Evolutionary conservation across 2,888 invertebrate genomes (phyloP).

Genomic region (Helobdella robusta): DNA sequence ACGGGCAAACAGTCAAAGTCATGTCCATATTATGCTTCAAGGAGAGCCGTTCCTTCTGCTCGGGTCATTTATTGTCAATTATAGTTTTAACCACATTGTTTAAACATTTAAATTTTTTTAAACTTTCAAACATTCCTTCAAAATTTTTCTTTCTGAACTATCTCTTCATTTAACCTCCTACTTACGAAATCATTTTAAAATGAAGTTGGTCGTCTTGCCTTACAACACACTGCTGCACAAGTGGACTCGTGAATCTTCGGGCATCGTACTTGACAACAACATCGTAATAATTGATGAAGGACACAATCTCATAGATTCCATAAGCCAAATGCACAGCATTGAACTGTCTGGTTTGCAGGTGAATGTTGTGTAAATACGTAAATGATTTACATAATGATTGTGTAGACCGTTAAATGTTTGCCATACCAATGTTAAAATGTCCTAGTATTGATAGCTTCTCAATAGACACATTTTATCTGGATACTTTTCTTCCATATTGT

Average conservation of each 20-base stretch:
- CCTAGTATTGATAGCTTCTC: neutral
- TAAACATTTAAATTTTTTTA: too few relatives aligned
- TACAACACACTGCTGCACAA: constrained; percentile 69
- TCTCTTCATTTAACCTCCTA: too few relatives aligned
- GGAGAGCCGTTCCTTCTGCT: constrained; percentile 70
- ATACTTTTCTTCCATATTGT: too few relatives aligned
- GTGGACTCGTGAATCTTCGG: constrained; percentile 64
- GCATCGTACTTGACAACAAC: constrained; percentile 61
- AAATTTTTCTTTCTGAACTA: too few relatives aligned
- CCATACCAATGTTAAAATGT: too few relatives aligned
- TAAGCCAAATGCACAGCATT: constrained; percentile 73
- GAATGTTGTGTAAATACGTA: neutral
- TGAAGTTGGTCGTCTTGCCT: constrained; percentile 57
- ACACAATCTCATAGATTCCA: constrained; percentile 83
- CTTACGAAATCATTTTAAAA: too few relatives aligned
- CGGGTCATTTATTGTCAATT: constrained; percentile 53
- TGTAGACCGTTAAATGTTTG: too few relatives aligned
- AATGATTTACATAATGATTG: neutral
- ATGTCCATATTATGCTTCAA: constrained; percentile 86
- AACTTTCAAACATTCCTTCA: too few relatives aligned
- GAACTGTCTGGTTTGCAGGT: constrained; percentile 61
- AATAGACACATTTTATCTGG: too few relatives aligned
- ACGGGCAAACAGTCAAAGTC: constrained; percentile 56
- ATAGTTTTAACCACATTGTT: neutral
- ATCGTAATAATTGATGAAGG: constrained; percentile 86